phyloP scores from a whole-genome alignment of 2,113 vertebrate genomes.

The Galeopterus variegatus region DNA sequence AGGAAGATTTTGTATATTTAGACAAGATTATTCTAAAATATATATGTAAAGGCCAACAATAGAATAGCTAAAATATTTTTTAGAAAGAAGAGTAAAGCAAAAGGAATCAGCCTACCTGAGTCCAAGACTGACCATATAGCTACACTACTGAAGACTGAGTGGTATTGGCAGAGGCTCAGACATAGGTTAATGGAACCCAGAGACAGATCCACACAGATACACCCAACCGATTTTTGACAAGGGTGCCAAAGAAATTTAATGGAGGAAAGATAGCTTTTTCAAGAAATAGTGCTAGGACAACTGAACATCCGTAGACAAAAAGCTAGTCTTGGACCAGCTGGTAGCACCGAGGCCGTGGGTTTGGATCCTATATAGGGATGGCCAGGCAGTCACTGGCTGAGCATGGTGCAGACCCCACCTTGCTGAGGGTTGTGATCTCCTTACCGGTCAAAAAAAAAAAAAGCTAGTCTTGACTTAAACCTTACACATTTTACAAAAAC shows the following conservation, averaged over 20 bases:
- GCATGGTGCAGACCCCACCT: no score
- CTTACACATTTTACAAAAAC: no score
- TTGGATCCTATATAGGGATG: no score
- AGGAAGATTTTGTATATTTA: background rate
- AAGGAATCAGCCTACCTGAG: background rate
- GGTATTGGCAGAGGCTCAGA: background rate
- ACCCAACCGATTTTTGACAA: background rate
- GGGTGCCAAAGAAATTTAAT: background rate
- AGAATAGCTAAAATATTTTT: background rate
- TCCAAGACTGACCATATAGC: background rate
- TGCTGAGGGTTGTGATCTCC: no score
- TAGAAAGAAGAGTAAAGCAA: background rate
- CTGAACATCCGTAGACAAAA: background rate
- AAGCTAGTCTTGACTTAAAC: no score
- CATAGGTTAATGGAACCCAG: background rate
- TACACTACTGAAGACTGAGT: background rate
- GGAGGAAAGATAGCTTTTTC: background rate
- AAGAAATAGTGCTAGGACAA: background rate
- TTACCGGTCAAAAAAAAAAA: no score
- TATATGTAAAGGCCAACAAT: background rate
- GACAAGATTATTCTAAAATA: background rate
- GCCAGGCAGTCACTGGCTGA: no score
- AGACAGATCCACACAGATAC: background rate
- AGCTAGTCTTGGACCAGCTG: background rate
- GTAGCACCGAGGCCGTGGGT: no score